Percentiles rank a stretch among this genome's conserved stretches.
These are phyloP conservation scores for Bagarius yarrelli DNA, from an alignment of 2,113 vertebrate species.

Conservation along the genomic window DNA sequence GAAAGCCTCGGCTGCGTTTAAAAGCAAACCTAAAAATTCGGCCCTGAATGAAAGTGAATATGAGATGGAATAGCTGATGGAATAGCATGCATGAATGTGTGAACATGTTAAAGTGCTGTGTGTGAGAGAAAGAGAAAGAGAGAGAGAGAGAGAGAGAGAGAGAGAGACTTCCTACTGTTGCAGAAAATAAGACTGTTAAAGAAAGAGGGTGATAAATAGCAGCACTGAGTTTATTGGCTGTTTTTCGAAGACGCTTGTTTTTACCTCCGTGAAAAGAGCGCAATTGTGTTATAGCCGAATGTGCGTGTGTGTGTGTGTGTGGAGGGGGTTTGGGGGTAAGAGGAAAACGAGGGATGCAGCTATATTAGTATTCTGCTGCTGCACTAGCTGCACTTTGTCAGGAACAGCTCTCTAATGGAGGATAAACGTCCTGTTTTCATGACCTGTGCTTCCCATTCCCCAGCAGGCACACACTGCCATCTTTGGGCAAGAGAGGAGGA, in stretches of 20 bases:
- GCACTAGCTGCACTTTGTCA: slow-evolving; percentile 56
- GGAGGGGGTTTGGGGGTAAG: background rate
- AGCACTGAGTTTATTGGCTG: slow-evolving; percentile 50
- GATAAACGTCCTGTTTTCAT: slow-evolving; percentile 56
- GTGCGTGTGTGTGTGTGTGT: slow-evolving; percentile 21
- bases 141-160: no score
- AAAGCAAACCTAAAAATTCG: slow-evolving; percentile 16
- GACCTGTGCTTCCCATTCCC: slow-evolving; percentile 51
- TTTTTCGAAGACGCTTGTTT: slow-evolving; percentile 49
- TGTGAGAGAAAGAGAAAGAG: no score
- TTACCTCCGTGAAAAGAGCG: slow-evolving; percentile 51
- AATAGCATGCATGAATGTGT: slow-evolving; percentile 11
- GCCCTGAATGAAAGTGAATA: slow-evolving; percentile 14
- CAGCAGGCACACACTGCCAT: slow-evolving; percentile 57
- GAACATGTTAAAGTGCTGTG: background rate
- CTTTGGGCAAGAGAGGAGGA: slow-evolving; percentile 50
- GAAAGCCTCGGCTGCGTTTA: background rate
- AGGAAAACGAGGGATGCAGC: slow-evolving; percentile 22
- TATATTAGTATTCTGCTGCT: slow-evolving; percentile 53
- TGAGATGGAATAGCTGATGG: slow-evolving; percentile 22
- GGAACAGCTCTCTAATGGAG: slow-evolving; percentile 55
- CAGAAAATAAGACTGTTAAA: slow-evolving; percentile 50
- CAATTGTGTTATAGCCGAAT: slow-evolving; percentile 49
- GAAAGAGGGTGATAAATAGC: slow-evolving; percentile 51
- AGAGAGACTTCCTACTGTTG: slow-evolving; percentile 19